phyloP scores from a whole-genome alignment of 2,888 invertebrate genomes.

The Pyralis farinalis region DNA sequence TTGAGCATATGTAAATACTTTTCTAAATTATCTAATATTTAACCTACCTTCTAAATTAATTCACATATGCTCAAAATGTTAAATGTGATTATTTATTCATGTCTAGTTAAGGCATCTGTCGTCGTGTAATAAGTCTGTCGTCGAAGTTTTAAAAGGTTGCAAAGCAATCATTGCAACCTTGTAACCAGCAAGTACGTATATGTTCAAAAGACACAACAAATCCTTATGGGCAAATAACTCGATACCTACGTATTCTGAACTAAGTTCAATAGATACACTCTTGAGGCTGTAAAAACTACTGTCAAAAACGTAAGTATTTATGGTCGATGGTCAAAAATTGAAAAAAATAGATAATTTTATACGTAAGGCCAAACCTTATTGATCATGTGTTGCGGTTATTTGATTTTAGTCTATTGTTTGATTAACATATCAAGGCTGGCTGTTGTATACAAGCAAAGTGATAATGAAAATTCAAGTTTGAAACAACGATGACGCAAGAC shows the following conservation, averaged over 20 bases:
- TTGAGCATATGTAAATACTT: too few species aligned
- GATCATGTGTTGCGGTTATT: slow-evolving; percentile 68
- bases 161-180: neutral
- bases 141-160: neutral
- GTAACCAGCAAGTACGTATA: neutral
- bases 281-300: neutral
- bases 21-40: too few species aligned
- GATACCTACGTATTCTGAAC: neutral
- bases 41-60: too few species aligned
- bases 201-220: slow-evolving; percentile 28
- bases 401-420: slow-evolving; percentile 78
- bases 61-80: too few species aligned
- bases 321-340: too few species aligned
- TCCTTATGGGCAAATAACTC: neutral
- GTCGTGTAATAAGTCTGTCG: neutral
- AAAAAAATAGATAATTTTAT: slow-evolving; percentile 54
- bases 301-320: too few species aligned
- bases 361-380: slow-evolving; percentile 62
- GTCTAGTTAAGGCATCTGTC: neutral
- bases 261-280: neutral
- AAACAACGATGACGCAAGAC: slow-evolving; percentile 77
- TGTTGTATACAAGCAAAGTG: slow-evolving; percentile 75
- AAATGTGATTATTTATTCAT: too few species aligned
- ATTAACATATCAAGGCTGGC: slow-evolving; percentile 77
- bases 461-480: slow-evolving; percentile 81